Evolutionary conservation across 2,888 invertebrate genomes (phyloP), one percentile per base, ranked within the genome.

Genomic region (Phanerotoma sp.): DNA sequence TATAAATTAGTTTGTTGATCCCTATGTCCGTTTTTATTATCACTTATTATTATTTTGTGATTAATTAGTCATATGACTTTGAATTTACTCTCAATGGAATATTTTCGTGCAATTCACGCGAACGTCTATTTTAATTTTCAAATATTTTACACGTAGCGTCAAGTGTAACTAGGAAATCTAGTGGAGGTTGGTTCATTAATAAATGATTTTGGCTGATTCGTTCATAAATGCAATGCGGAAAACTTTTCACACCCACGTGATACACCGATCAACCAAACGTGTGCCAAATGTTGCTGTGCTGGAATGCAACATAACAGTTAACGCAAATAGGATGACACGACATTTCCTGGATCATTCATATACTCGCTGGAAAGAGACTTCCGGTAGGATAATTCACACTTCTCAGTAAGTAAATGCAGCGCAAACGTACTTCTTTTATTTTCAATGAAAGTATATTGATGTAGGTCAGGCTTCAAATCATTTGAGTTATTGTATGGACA

Each of bases 31-130:
- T n/a, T n/a, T n/a, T n/a, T n/a, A n/a, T n/a, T n/a, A n/a, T n/a
- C n/a, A n/a, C n/a, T n/a, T n/a, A n/a, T n/a, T n/a, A n/a, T n/a
- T n/a, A n/a, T n/a, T n/a, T n/a, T 66, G 65, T 63, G 62, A 70
- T 72, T 72, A 71, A 73, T 73, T 73, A 72, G 73, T 73, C 73
- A 35, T 35, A 13, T 35, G 13, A 35, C 35, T n/a, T 35, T 9
- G 16, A 35, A 35, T 35, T 13, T 7, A 15, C n/a, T 9, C 13
- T 13, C 15, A 35, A 35, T 35, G 7, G 35, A n/a, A 30, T 15
- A 13, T 13, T 35, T n/a, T 4, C 35, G 5, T 13, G 35, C 16
- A 13, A 16, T 35, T 35, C n/a, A n/a, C n/a, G n/a, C n/a, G n/a
- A n/a, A n/a, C n/a, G n/a, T n/a, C n/a, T 25, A 9, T 25, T 1